Conservation (phyloP, 1,140 invertebrate genomes). For the Zaprionus ornatus region DNA sequence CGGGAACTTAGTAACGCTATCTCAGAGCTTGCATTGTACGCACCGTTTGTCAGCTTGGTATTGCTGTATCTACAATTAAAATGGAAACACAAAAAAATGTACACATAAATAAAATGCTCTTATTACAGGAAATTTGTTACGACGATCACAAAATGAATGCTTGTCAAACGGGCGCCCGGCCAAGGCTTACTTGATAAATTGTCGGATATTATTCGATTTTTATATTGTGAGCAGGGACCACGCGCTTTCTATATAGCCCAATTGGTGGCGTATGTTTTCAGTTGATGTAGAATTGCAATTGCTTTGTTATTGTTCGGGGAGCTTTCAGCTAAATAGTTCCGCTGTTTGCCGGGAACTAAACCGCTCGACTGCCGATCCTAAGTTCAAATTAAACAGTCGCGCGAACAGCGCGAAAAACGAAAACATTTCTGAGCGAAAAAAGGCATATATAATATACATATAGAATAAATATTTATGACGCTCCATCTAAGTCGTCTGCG, state of each 20-base stretch:
- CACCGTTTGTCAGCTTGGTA: conserved; percentile 19
- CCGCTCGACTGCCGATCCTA: conserved; percentile 41
- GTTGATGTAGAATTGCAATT: conserved; percentile 10
- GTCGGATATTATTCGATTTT: not conserved
- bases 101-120: conserved; percentile 4
- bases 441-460: conserved; percentile 21
- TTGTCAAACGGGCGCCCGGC: not conserved
- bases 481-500: conserved; percentile 60
- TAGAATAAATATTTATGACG: conserved; percentile 78
- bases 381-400: conserved; percentile 48
- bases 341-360: conserved; percentile 64
- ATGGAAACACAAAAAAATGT: conserved; percentile 21
- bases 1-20: conserved; percentile 22
- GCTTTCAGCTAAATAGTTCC: conserved; percentile 63
- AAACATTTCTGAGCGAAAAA: conserved; percentile 62
- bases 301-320: conserved; percentile 33
- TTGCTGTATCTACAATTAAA: not conserved
- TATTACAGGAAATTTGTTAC: not conserved
- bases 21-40: conserved; percentile 43
- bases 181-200: conserved; percentile 61
- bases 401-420: conserved; percentile 58
- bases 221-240: not conserved
- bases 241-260: conserved; percentile 17
- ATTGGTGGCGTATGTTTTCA: conserved; percentile 4
- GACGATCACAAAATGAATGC: not conserved